A percentile compares a stretch with the other conserved stretches of the same genome.
Evolutionary conservation across 2,113 vertebrate species (phyloP).

Genomic region (Verasper variegatus): DNA sequence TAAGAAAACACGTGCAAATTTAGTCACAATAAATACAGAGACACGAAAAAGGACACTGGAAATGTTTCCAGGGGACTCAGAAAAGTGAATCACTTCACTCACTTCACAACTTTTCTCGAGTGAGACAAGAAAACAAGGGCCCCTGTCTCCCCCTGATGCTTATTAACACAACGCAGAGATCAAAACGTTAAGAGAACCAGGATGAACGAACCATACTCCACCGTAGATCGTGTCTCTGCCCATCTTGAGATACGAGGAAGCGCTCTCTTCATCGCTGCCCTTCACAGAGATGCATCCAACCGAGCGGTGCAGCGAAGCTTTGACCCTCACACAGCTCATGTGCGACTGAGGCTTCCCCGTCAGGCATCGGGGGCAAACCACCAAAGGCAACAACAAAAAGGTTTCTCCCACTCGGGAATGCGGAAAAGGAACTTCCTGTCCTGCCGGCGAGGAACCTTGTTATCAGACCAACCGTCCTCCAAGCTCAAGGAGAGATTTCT

Average conservation of each 20-base stretch:
- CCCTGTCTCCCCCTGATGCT: too few species aligned
- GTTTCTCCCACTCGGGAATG: conserved; percentile 72
- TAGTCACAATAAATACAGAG: too few species aligned
- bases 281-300: conserved; percentile 2
- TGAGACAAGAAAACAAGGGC: too few species aligned
- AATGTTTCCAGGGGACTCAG: too few species aligned
- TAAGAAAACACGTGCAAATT: too few species aligned
- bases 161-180: too few species aligned
- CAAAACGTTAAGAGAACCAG: not conserved
- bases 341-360: not conserved
- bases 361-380: conserved; percentile 13
- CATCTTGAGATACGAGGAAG: conserved; percentile 70
- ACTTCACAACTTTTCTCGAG: too few species aligned
- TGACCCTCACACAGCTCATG: too few species aligned
- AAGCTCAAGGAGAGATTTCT: conserved; percentile 44
- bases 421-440: conserved; percentile 83
- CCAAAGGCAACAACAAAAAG: conserved; percentile 5
- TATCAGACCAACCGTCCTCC: conserved; percentile 49
- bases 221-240: conserved; percentile 74
- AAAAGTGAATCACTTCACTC: too few species aligned
- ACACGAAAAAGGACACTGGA: too few species aligned
- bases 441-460: conserved; percentile 52
- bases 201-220: conserved; percentile 81
- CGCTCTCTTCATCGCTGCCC: conserved; percentile 62
- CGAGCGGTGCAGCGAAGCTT: too few species aligned